Percentiles rank a stretch among this genome's conserved stretches.
phyloP scores from a whole-genome alignment of 2,888 invertebrate genomes.

The Watsonalla cultraria region DNA sequence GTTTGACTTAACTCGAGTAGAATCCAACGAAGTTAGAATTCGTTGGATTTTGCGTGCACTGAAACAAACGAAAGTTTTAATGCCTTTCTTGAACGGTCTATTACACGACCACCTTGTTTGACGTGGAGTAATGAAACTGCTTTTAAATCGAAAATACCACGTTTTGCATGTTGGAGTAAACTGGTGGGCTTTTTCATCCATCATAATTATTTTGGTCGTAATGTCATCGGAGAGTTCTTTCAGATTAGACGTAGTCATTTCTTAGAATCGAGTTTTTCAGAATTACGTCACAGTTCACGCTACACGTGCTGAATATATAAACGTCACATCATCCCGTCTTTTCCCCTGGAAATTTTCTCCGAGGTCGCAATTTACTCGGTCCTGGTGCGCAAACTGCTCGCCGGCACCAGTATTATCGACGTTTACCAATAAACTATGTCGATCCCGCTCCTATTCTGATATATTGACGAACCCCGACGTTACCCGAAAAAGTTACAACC shows the following conservation, averaged over 20 bases:
- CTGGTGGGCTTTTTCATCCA: too few species aligned
- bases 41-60: not conserved
- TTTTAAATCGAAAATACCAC: too few species aligned
- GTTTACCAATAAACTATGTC: slow-evolving; percentile 33
- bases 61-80: not conserved
- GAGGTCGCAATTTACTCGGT: slow-evolving; percentile 35
- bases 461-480: slow-evolving; percentile 37
- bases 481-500: slow-evolving; percentile 1
- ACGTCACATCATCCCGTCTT: slow-evolving; percentile 5
- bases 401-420: slow-evolving; percentile 40
- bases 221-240: too few species aligned
- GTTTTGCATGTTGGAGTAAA: too few species aligned
- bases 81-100: not conserved
- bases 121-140: not conserved
- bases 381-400: slow-evolving; percentile 42
- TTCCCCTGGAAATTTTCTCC: slow-evolving; percentile 7
- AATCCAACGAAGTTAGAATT: not conserved
- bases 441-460: slow-evolving; percentile 41
- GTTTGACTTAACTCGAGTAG: too few species aligned
- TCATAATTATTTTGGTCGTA: too few species aligned
- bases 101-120: not conserved
- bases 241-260: too few species aligned
- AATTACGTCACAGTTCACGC: not conserved
- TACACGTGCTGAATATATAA: not conserved
- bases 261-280: not conserved